Evolutionary conservation across 1,140 invertebrate genomes (phyloP).

Genomic region (Metopolophium dirhodum): DNA sequence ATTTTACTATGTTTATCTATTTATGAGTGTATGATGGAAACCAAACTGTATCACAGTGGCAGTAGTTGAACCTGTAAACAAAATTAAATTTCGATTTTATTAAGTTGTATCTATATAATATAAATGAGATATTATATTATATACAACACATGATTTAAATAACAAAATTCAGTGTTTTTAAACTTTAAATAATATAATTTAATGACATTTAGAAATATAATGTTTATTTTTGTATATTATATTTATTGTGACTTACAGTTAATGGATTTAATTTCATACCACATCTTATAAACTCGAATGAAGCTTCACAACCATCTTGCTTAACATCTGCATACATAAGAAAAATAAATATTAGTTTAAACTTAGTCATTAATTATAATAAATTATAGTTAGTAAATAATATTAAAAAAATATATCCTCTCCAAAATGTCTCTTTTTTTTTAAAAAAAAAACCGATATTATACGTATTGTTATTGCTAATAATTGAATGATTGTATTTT

Average conservation of each 20-base stretch:
- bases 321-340: not conserved
- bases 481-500: too few relatives aligned
- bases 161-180: not conserved
- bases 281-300: not conserved
- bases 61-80: not conserved
- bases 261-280: not conserved
- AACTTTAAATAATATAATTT: not conserved
- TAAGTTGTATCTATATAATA: not conserved
- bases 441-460: not conserved
- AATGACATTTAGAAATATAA: not conserved
- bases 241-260: not conserved
- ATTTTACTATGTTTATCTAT: not conserved
- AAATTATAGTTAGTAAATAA: too few relatives aligned
- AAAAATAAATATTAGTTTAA: not conserved
- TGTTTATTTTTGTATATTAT: not conserved
- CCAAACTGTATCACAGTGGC: not conserved
- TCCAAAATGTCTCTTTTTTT: not conserved
- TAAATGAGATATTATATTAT: not conserved
- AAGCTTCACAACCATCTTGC: conserved; percentile 35
- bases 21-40: not conserved
- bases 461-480: too few relatives aligned
- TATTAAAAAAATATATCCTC: too few relatives aligned
- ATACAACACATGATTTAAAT: not conserved
- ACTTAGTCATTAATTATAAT: too few relatives aligned
- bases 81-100: not conserved